These are phyloP conservation scores for Tetragonula carbonaria DNA, from an alignment of 2,888 invertebrate species.

Conservation along the genomic window DNA sequence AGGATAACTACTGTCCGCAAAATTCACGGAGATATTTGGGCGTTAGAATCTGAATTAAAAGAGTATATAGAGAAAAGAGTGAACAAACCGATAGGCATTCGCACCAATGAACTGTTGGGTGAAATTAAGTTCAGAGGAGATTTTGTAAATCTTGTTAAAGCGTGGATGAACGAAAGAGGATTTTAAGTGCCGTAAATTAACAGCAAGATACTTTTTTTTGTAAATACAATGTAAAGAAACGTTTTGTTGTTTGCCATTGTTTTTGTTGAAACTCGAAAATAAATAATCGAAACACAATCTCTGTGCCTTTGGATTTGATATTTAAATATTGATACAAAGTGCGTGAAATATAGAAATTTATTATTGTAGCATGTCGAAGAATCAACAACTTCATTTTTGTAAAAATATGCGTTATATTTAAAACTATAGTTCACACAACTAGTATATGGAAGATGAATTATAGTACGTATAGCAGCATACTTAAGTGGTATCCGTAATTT, in stretches of 20 bases:
- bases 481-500: constrained; percentile 19
- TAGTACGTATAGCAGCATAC: constrained; percentile 24
- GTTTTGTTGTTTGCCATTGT: constrained; percentile 15
- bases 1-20: constrained; percentile 88
- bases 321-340: constrained; percentile 26
- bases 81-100: constrained; percentile 86
- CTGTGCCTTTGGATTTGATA: not conserved
- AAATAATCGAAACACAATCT: constrained; percentile 3
- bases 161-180: constrained; percentile 90
- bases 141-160: constrained; percentile 87
- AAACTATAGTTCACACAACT: constrained; percentile 50
- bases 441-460: constrained; percentile 35
- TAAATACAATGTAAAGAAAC: constrained; percentile 41
- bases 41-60: constrained; percentile 89
- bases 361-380: constrained; percentile 39
- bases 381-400: constrained; percentile 53
- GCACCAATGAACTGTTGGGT: constrained; percentile 91
- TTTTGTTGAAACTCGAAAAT: constrained; percentile 30
- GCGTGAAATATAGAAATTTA: constrained; percentile 37
- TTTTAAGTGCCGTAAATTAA: constrained; percentile 86
- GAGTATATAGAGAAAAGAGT: constrained; percentile 86
- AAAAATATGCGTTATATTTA: constrained; percentile 60
- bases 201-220: constrained; percentile 32
- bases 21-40: constrained; percentile 95
- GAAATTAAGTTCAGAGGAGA: constrained; percentile 91